Evolutionary conservation across 2,888 invertebrate species (phyloP).

Genomic region (Apodemia zela): DNA sequence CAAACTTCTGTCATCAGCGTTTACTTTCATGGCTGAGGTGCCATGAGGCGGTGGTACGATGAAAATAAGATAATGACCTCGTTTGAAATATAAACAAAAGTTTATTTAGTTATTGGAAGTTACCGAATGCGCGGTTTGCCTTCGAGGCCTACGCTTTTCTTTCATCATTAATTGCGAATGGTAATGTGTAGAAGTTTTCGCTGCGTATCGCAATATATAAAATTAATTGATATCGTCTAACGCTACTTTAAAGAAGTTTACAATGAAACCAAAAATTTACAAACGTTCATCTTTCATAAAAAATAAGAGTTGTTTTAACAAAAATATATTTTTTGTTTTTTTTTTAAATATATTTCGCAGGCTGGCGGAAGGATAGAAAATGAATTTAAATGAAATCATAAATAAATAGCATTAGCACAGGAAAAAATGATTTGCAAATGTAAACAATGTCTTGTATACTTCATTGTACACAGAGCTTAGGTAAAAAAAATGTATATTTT

Average conservation of each 20-base stretch:
- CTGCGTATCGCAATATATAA: neutral
- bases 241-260: neutral
- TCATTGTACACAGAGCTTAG: no score
- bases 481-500: no score
- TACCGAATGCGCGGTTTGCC: conserved; percentile 45
- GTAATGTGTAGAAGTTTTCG: conserved; percentile 1
- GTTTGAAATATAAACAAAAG: conserved; percentile 62
- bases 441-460: no score
- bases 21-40: conserved; percentile 58
- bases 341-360: no score
- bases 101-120: conserved; percentile 55
- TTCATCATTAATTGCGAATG: conserved; percentile 9
- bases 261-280: neutral
- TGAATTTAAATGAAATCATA: no score
- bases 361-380: no score
- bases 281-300: neutral
- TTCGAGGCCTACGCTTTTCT: conserved; percentile 13
- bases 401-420: no score
- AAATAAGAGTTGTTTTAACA: neutral
- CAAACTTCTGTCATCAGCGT: conserved; percentile 73
- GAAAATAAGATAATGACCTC: conserved; percentile 57
- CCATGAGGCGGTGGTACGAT: conserved; percentile 43
- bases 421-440: no score
- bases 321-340: neutral
- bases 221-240: conserved; percentile 4